Percentiles rank a stretch among this genome's conserved stretches.
phyloP scores from a whole-genome alignment of 2,888 invertebrate genomes.

The Drosophila limbata region DNA sequence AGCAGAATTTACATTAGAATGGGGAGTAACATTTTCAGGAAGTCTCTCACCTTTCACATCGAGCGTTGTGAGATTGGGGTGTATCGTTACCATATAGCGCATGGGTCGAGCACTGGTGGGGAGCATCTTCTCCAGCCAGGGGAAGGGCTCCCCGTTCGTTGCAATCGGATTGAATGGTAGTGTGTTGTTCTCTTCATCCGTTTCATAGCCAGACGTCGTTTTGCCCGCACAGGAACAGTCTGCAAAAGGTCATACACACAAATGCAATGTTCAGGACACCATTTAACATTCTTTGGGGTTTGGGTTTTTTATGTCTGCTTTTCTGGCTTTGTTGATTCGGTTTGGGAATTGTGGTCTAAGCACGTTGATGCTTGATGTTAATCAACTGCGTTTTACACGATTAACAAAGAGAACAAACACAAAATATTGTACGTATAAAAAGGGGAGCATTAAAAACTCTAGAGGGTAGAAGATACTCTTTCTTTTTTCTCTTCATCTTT shows the following conservation, averaged over 20 bases:
- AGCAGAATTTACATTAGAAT: conserved; percentile 58
- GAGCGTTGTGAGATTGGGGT: conserved; percentile 96
- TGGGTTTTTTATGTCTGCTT: neutral
- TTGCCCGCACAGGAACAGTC: conserved; percentile 90
- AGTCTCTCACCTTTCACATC: conserved; percentile 91
- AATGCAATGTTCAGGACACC: conserved; percentile 21
- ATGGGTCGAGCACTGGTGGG: conserved; percentile 92
- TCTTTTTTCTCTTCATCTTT: neutral
- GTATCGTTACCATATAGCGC: conserved; percentile 95
- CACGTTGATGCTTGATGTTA: conserved; percentile 66
- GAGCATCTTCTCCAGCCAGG: conserved; percentile 91
- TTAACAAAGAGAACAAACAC: conserved; percentile 62
- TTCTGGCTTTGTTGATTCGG: conserved; percentile 21
- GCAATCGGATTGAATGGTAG: conserved; percentile 89
- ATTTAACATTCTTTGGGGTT: neutral
- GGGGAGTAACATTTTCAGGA: neutral
- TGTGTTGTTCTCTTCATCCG: conserved; percentile 88
- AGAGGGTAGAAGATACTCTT: conserved; percentile 11
- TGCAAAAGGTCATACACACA: conserved; percentile 82
- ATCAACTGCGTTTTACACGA: conserved; percentile 76
- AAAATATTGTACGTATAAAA: conserved; percentile 4
- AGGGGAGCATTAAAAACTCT: conserved; percentile 17
- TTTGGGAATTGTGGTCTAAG: conserved; percentile 64
- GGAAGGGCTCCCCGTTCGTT: conserved; percentile 91
- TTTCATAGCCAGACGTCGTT: conserved; percentile 88